These are phyloP conservation scores for Euura lappo DNA, from an alignment of 1,140 invertebrate species.

Conservation along the genomic window DNA sequence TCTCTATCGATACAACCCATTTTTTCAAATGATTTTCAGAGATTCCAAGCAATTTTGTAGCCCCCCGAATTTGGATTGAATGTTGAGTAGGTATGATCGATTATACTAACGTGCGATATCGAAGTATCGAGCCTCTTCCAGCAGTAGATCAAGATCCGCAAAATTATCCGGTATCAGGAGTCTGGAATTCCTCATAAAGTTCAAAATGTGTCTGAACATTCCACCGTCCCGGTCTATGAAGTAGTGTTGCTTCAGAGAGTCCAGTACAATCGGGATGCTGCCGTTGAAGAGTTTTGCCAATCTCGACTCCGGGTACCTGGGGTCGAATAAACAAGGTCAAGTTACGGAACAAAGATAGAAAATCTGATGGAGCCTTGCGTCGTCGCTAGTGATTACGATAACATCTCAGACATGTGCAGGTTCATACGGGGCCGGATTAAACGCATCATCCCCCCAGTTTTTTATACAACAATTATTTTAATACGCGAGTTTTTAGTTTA, in stretches of 20 bases:
- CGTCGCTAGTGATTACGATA: no score
- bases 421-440: no score
- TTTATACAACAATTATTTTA: no score
- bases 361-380: no score
- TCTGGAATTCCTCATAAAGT: slow-evolving; percentile 91
- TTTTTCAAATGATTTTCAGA: no score
- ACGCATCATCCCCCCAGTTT: no score
- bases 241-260: slow-evolving; percentile 96
- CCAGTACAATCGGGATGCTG: slow-evolving; percentile 94
- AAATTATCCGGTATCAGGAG: slow-evolving; percentile 89
- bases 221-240: slow-evolving; percentile 96
- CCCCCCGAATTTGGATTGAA: no score
- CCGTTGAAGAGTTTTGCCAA: slow-evolving; percentile 95
- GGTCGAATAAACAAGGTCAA: slow-evolving; percentile 34
- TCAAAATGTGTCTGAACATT: slow-evolving; percentile 95
- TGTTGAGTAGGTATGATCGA: no score
- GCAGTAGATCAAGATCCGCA: slow-evolving; percentile 84
- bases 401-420: no score
- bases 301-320: slow-evolving; percentile 89
- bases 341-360: no score
- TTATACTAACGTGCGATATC: slow-evolving; percentile 84
- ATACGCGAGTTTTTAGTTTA: background rate
- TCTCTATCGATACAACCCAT: no score
- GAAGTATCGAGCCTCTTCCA: slow-evolving; percentile 92
- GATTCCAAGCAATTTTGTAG: no score